Evolutionary conservation across 2,888 invertebrate genomes (phyloP).

Genomic region (Drosophila imparisetae): DNA sequence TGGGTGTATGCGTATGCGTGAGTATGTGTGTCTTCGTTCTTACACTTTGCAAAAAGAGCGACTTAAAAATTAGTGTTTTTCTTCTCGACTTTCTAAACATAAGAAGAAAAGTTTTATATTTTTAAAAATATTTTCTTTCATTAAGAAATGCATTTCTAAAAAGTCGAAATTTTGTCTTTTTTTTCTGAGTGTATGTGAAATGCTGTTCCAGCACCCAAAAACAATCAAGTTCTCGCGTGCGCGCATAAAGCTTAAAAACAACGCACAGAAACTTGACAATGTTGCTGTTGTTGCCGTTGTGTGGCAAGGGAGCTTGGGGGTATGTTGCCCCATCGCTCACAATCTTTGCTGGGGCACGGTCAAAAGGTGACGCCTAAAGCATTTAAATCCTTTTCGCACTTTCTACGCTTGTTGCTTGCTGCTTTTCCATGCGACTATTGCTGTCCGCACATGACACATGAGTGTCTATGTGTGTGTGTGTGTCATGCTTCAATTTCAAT

Average conservation of each 20-base stretch:
- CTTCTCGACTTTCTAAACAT: not conserved
- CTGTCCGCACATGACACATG: constrained; percentile 56
- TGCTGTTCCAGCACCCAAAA: constrained; percentile 66
- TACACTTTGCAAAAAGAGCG: not conserved
- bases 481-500: constrained; percentile 48
- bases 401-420: constrained; percentile 70
- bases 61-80: not conserved
- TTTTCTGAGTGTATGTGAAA: not conserved
- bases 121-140: not conserved
- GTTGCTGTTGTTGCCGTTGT: constrained; percentile 65
- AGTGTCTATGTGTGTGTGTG: constrained; percentile 10
- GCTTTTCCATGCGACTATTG: constrained; percentile 43
- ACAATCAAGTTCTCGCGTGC: constrained; percentile 69
- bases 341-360: constrained; percentile 45
- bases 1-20: constrained; percentile 13
- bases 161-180: not conserved
- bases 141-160: not conserved
- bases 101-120: no score
- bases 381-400: constrained; percentile 81
- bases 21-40: constrained; percentile 16
- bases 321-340: not conserved
- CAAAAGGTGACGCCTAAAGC: constrained; percentile 76
- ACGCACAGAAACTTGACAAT: constrained; percentile 63
- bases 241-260: constrained; percentile 56
- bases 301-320: not conserved